These are phyloP conservation scores for Delichon dasypus DNA, from an alignment of 2,797 vertebrate species.

Conservation along the genomic window DNA sequence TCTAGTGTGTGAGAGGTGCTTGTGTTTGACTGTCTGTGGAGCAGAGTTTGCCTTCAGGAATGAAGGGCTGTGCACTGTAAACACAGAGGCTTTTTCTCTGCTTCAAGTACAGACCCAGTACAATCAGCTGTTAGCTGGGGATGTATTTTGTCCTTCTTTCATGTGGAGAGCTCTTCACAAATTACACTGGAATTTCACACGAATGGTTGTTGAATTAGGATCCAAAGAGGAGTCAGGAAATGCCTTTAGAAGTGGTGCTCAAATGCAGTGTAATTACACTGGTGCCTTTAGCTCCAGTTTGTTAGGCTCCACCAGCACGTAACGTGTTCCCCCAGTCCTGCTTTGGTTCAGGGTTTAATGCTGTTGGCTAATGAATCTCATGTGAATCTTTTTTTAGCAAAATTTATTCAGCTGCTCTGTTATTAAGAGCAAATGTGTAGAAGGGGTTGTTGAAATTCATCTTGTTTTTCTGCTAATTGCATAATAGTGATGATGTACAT, in stretches of 20 bases:
- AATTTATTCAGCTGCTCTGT: constrained; percentile 36
- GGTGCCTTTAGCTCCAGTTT: not conserved
- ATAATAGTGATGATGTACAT: constrained; percentile 39
- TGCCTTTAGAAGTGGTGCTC: not conserved
- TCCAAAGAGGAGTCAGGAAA: not conserved
- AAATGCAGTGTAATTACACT: not conserved
- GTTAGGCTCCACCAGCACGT: not conserved
- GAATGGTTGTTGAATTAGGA: not conserved
- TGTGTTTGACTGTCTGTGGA: not conserved
- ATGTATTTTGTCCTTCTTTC: constrained; percentile 11
- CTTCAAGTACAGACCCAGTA: not conserved
- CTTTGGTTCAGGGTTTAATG: not conserved
- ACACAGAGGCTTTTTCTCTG: not conserved
- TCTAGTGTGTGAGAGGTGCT: not conserved
- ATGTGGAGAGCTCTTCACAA: not conserved
- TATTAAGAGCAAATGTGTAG: not conserved
- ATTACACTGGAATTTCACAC: not conserved
- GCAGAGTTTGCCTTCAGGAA: not conserved
- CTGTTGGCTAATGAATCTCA: constrained; percentile 18
- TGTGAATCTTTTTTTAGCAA: not conserved
- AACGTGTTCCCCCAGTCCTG: not conserved
- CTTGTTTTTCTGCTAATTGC: constrained; percentile 59
- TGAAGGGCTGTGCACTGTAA: not conserved
- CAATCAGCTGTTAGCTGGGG: not conserved
- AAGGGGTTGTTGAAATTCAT: constrained; percentile 52